Base-by-base conservation (phyloP, 2,888 invertebrate genomes). In the Piscicola geometra region DNA sequence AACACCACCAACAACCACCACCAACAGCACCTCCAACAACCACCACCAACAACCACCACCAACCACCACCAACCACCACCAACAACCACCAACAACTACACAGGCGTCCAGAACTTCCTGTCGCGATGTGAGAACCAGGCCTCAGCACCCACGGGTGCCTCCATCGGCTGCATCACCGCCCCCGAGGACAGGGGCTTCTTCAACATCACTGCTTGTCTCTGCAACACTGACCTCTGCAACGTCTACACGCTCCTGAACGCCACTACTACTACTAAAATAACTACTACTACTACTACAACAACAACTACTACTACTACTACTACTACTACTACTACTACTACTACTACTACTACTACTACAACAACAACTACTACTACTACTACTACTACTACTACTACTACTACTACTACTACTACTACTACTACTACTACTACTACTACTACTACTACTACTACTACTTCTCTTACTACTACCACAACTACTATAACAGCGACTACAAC, bases 171-270 rank as follows among this genome's bases (percentile, higher is more conserved):
- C 25, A 25, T 3, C 21, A 25, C 3, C 9, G 25, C 60, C 15
- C 9, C 60, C 9, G n/a, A 18, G 12, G 3, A 18, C 60, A 71
- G 15, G n/a, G 28, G 32, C 32, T 52, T 47, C 52, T n/a, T 30
- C n/a, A 71, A 71, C 52, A 28, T 52, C 25, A 41, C 25, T 9
- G 52, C 1, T 30, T 71, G 71, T 50, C 30, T 52, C 28, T 71
- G 71, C 52, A 71, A 71, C 52, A 71, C 71, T 21, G 71, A 71
- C 50, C 28, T 25, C 21, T 71, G 71, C 52, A 52, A 71, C 52
- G 0, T 30, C 30, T 3, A 30, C 30, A 3, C 9, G n/a, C 60
- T 56, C 25, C 9, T 64, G 15, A 32, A 2, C 60, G 35, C 32
- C 33, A 56, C 35, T 35, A 1, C 28, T 12, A 1, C 18, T 25